phyloP scores from a whole-genome alignment of 2,888 invertebrate species.

The Hymenopus coronatus region DNA sequence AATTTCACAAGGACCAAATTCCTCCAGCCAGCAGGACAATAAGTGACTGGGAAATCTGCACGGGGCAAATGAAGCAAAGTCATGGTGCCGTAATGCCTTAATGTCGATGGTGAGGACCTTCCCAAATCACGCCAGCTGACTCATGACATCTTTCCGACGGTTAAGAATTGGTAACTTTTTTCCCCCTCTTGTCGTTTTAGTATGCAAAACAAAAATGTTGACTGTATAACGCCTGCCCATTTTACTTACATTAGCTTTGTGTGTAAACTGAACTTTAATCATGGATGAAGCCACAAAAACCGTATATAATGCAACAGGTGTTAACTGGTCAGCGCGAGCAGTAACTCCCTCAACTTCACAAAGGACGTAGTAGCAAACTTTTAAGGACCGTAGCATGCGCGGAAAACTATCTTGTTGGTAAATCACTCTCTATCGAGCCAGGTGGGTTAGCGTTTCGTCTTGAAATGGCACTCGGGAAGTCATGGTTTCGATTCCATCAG shows the following conservation, averaged over 20 bases:
- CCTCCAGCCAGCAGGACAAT: neutral
- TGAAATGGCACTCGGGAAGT: too few relatives aligned
- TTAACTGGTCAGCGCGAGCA: neutral
- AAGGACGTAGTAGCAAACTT: neutral
- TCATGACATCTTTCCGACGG: neutral
- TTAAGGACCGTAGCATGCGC: too few relatives aligned
- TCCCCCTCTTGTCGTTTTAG: neutral
- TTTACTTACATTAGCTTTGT: neutral
- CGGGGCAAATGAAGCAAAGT: neutral
- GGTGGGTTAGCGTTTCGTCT: too few relatives aligned
- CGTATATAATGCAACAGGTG: neutral
- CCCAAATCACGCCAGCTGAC: neutral
- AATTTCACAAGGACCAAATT: neutral
- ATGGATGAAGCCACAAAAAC: neutral
- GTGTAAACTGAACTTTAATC: neutral
- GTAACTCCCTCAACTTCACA: neutral
- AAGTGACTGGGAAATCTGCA: neutral
- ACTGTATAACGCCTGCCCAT: neutral
- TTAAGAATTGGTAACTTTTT: neutral
- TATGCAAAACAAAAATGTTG: neutral
- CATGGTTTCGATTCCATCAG: too few relatives aligned
- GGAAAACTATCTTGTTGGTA: too few relatives aligned
- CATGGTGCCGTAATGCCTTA: neutral
- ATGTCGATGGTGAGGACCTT: neutral
- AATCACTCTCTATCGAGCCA: too few relatives aligned